These are phyloP conservation scores for Drosophila austrosaltans DNA, from an alignment of 2,888 invertebrate genomes.

Conservation along the genomic window DNA sequence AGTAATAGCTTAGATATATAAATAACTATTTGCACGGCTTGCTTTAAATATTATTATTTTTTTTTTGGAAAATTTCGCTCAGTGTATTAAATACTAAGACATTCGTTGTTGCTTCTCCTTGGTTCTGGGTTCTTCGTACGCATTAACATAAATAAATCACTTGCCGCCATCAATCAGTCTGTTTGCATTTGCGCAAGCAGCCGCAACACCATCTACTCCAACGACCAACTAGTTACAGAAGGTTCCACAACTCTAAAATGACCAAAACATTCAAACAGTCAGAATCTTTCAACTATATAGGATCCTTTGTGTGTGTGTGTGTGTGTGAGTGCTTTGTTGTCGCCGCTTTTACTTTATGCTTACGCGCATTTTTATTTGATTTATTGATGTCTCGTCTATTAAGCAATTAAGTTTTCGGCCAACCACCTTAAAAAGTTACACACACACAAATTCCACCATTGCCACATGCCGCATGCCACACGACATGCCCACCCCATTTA, in stretches of 20 bases:
- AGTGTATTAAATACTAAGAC: slow-evolving; percentile 37
- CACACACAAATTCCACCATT: too few species aligned
- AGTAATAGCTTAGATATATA: slow-evolving; percentile 15
- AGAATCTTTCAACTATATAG: slow-evolving; percentile 14
- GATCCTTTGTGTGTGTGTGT: slow-evolving; percentile 39
- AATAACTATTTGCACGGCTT: background rate
- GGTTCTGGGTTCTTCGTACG: slow-evolving; percentile 14
- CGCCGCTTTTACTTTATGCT: slow-evolving; percentile 64
- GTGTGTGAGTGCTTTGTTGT: slow-evolving; percentile 49
- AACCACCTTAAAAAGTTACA: background rate
- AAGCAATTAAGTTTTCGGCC: slow-evolving; percentile 66
- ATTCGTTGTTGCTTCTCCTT: slow-evolving; percentile 21
- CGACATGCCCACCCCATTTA: slow-evolving; percentile 12
- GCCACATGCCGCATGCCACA: background rate
- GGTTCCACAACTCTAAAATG: slow-evolving; percentile 13
- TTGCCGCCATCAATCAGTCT: slow-evolving; percentile 76
- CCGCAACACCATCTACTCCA: slow-evolving; percentile 35
- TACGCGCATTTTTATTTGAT: slow-evolving; percentile 73
- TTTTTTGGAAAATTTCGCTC: background rate
- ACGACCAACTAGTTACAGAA: background rate
- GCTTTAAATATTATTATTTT: slow-evolving; percentile 13
- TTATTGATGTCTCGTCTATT: slow-evolving; percentile 77
- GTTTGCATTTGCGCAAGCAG: slow-evolving; percentile 71
- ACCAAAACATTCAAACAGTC: background rate
- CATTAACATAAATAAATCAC: slow-evolving; percentile 78